Base-by-base conservation (phyloP, 2,113 vertebrate species). In the Colaptes auratus region DNA sequence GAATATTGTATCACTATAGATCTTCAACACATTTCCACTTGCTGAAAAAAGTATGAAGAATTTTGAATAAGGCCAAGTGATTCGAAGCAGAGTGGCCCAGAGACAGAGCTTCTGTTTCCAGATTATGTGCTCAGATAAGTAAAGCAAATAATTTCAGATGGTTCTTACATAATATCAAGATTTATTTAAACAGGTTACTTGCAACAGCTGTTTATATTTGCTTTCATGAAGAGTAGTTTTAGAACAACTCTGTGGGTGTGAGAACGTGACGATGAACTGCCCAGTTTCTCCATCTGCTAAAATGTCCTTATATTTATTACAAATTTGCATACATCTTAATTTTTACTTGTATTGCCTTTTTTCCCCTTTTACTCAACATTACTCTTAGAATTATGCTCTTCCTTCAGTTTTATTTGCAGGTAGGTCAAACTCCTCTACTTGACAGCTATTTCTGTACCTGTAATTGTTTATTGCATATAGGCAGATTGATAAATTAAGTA, bases 241-340 rank as follows among this genome's bases (percentile, higher is more conserved):
- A 96, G 97, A 96, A 96, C 93, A 96, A 95, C 90, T 96, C 84
- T 76, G 94, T 30, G 88, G 91, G 92, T 96, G 97, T 97, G 95
- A 96, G 96, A 97, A 97, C 96, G 94, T 95, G 96, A 96, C 1
- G 76, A 93, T 82, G 90, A 94, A 96, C 95, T 96, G 94, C 79
- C 96, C 94, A 95, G 72, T 96, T 96, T 96, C 90, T 96, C 96
- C 97, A 97, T 97, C 96, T 97, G 96, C 76, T 92, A 93, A 91
- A 95, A 96, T 88, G 86, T 90, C 95, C 67, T 96, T 96, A 86
- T 87, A 86, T 93, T 93, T 93, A 84, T 93, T 90, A 90, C 77
- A 90, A 74, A 86, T 95, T 90, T 86, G 82, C 90, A 91, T 95
- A 23, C 31, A 80, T 86, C 77, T 65, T 95, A 33, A 58, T 90